These are phyloP conservation scores for Keiferia lycopersicella DNA, from an alignment of 2,888 invertebrate genomes.

Conservation along the genomic window DNA sequence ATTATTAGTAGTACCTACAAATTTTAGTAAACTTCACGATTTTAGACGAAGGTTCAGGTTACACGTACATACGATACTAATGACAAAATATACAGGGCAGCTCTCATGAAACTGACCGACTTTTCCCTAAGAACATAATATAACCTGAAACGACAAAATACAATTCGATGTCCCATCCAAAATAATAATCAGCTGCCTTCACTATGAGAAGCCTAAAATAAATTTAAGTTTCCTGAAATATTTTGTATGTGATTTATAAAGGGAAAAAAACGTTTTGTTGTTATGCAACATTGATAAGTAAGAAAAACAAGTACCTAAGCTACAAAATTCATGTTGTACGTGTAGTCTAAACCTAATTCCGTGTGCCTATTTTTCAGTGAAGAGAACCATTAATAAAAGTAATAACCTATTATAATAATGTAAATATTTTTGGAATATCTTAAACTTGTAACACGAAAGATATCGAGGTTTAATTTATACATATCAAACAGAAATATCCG, in stretches of 20 bases:
- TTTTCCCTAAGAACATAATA: too few species aligned
- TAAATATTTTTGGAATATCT: conserved; percentile 39
- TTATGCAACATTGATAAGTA: neutral
- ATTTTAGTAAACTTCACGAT: conserved; percentile 40
- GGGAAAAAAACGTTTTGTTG: too few species aligned
- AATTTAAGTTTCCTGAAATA: too few species aligned
- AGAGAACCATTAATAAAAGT: conserved; percentile 45
- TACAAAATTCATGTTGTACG: conserved; percentile 2
- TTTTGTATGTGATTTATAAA: too few species aligned
- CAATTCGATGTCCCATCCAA: too few species aligned
- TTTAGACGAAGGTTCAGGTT: conserved; percentile 22
- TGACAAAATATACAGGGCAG: too few species aligned
- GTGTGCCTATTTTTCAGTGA: conserved; percentile 69
- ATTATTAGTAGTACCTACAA: conserved; percentile 37
- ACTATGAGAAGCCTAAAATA: too few species aligned
- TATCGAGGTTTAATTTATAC: conserved; percentile 76
- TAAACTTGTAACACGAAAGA: conserved; percentile 40
- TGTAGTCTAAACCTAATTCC: conserved; percentile 47
- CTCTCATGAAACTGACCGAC: too few species aligned
- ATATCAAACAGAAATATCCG: conserved; percentile 70
- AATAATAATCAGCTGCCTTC: too few species aligned
- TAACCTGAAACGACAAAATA: too few species aligned
- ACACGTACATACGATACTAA: too few species aligned
- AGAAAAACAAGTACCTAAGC: neutral
- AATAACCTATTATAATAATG: conserved; percentile 33